Conservation (phyloP, 2,888 invertebrate species). For the Ariolimax columbianus region DNA sequence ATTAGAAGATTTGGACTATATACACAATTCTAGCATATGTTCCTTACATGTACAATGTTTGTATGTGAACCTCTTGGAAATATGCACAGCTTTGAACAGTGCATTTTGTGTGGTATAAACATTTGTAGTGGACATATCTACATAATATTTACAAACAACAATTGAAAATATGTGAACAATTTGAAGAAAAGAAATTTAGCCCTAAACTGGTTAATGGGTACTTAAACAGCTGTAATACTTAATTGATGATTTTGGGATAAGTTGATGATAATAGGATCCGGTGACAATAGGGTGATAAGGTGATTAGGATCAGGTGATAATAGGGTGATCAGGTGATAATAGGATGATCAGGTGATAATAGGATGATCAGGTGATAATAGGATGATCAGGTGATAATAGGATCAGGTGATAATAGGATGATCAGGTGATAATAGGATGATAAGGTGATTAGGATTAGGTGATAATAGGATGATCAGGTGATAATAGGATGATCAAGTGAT, state of each 20-base stretch:
- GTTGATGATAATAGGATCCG: no score
- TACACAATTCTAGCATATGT: background rate
- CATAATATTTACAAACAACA: constrained; percentile 23
- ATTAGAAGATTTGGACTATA: no score
- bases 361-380: background rate
- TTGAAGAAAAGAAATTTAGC: background rate
- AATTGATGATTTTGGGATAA: background rate
- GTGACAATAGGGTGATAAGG: no score
- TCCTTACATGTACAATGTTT: background rate
- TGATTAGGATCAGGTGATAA: no score
- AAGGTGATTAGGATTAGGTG: no score
- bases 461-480: no score
- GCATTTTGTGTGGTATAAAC: background rate
- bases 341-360: no score
- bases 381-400: background rate
- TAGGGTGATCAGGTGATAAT: no score
- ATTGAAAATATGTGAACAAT: background rate
- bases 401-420: no score
- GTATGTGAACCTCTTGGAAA: background rate
- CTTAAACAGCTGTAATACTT: background rate
- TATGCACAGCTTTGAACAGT: background rate
- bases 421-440: no score
- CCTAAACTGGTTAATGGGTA: background rate
- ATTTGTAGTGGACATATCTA: background rate
- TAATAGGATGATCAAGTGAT: no score